These are phyloP conservation scores for Tetramorium bicarinatum DNA, from an alignment of 2,888 invertebrate species.

Conservation along the genomic window DNA sequence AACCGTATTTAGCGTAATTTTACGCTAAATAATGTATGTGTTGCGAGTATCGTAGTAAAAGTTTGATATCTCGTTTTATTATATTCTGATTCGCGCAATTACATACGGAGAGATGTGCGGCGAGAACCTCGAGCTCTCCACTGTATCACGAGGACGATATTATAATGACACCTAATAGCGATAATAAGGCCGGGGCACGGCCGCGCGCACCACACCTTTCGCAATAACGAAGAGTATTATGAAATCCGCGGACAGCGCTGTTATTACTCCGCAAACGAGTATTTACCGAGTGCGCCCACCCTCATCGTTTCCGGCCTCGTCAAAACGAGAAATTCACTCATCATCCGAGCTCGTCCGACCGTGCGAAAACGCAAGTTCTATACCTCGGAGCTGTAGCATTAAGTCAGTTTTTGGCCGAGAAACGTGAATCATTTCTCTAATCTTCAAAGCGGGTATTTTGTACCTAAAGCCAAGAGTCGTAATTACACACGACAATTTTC, in stretches of 20 bases:
- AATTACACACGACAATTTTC: not conserved
- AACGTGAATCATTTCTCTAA: not conserved
- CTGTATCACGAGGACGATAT: not conserved
- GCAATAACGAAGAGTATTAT: slow-evolving; percentile 34
- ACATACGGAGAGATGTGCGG: not conserved
- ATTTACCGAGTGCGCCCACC: slow-evolving; percentile 17
- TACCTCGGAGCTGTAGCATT: not conserved
- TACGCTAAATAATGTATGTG: not conserved
- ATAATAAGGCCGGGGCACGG: slow-evolving; percentile 20
- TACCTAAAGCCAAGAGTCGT: not conserved
- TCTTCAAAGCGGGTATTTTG: not conserved
- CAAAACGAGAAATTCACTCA: slow-evolving; percentile 33
- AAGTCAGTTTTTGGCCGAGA: slow-evolving; percentile 1
- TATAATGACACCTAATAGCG: slow-evolving; percentile 33
- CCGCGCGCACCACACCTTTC: not conserved
- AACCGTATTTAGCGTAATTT: too few relatives aligned
- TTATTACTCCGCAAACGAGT: slow-evolving; percentile 37
- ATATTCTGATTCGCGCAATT: not conserved
- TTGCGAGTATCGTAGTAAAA: not conserved
- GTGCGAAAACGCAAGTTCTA: not conserved
- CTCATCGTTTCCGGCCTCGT: slow-evolving; percentile 11
- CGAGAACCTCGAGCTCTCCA: not conserved
- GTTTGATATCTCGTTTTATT: slow-evolving; percentile 8
- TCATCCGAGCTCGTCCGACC: slow-evolving; percentile 3
- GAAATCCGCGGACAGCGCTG: slow-evolving; percentile 36